phyloP scores from a whole-genome alignment of 2,888 invertebrate species.

The Ophion obscuratus region DNA sequence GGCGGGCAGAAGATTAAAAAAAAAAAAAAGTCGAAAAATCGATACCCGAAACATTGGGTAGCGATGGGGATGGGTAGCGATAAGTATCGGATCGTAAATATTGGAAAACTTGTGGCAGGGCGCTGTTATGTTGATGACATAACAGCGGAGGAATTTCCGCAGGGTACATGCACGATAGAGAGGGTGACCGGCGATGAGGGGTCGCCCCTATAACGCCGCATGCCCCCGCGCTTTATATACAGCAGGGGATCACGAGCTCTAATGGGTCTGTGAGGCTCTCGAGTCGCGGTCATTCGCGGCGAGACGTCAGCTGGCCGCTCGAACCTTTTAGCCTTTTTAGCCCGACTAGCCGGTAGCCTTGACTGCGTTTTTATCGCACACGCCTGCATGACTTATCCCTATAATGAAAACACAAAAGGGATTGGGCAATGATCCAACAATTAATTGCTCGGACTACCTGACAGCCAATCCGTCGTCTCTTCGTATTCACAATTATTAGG shows the following conservation, averaged over 20 bases:
- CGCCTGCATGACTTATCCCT: not conserved
- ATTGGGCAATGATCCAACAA: no score
- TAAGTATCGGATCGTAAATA: conserved; percentile 1
- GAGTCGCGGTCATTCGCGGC: conserved; percentile 32
- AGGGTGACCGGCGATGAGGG: conserved; percentile 51
- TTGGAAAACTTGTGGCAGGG: not conserved
- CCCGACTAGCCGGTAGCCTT: conserved; percentile 5
- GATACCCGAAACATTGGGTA: conserved; percentile 2
- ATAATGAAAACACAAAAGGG: not conserved
- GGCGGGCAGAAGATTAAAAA: not conserved
- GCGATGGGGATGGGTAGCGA: conserved; percentile 25
- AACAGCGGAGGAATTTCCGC: conserved; percentile 47
- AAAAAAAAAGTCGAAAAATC: conserved; percentile 1
- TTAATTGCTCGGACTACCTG: no score
- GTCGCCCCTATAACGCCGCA: conserved; percentile 68
- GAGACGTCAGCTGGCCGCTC: conserved; percentile 66
- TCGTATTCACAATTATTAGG: no score
- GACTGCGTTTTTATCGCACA: not conserved
- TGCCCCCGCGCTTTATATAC: conserved; percentile 56
- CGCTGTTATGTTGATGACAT: conserved; percentile 9
- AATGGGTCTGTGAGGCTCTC: conserved; percentile 28
- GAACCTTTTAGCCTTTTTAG: conserved; percentile 40
- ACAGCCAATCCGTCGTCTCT: no score
- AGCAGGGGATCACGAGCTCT: conserved; percentile 36
- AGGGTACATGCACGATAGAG: conserved; percentile 33